phyloP scores from a whole-genome alignment of 2,113 vertebrate species.

The Crocuta crocuta region DNA sequence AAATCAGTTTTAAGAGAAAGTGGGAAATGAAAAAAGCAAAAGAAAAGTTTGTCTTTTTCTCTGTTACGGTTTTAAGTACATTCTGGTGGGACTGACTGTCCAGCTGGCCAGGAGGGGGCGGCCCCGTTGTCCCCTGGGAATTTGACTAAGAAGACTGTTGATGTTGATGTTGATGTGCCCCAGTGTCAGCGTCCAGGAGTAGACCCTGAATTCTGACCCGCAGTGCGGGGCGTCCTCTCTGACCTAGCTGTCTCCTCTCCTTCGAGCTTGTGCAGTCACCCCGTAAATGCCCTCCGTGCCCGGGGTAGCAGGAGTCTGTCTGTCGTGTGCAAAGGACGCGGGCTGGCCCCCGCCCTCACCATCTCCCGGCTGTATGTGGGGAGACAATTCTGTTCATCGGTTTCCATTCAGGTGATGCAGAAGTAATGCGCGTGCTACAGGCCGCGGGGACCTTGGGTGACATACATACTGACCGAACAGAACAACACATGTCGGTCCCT shows the following conservation, averaged over 20 bases:
- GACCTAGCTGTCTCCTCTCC: not conserved
- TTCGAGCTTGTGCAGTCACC: not conserved
- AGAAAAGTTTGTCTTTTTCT: no score
- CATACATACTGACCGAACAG: not conserved
- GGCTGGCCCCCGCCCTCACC: not conserved
- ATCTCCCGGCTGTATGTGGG: not conserved
- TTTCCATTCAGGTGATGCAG: not conserved
- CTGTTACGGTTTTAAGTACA: no score
- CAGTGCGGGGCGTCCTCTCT: not conserved
- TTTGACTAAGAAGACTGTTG: not conserved
- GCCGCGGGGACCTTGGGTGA: not conserved
- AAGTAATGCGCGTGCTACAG: no score
- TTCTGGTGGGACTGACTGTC: not conserved
- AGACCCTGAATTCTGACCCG: not conserved
- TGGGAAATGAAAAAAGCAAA: not conserved
- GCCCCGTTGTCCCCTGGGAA: not conserved
- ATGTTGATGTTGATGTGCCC: fast-evolving
- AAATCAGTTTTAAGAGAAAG: not conserved
- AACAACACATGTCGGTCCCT: not conserved
- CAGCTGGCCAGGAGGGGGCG: not conserved
- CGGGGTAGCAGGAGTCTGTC: not conserved
- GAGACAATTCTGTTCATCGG: not conserved
- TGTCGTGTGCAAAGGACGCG: not conserved
- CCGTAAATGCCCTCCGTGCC: no score
- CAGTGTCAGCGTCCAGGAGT: fast-evolving